Evolutionary conservation across 2,888 invertebrate species (phyloP), one percentile per base, ranked within the genome.

Genomic region (Thysanoteuthis rhombus): DNA sequence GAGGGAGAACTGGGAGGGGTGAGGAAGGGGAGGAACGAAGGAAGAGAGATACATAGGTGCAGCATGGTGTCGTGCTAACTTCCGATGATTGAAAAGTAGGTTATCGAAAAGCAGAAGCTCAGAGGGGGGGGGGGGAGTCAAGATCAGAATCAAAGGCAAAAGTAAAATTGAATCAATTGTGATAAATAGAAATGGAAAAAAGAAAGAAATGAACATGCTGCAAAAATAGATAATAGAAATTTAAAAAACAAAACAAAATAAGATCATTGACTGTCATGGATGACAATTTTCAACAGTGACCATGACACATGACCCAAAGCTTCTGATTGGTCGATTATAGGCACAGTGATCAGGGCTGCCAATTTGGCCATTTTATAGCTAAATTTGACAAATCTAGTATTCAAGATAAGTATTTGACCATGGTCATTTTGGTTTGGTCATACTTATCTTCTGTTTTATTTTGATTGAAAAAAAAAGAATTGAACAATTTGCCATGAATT

Each of bases 241-340:
- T 16, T n/a, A n/a, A 10, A 75, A n/a, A 36, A 36, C 25, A n/a
- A 75, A 36, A n/a, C n/a, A 75, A 19, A 75, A n/a, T 4, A 75
- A n/a, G 75, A 75, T 75, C n/a, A 16, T 10, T 75, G 16, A n/a
- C n/a, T 75, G n/a, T 75, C n/a, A 75, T n/a, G 75, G n/a, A n/a
- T 75, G 75, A 75, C 75, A 75, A 75, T n/a, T 75, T 75, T 75
- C 75, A 75, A 16, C 75, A 75, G 75, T 75, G 75, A 75, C 75
- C 75, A 75, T 75, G 75, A 75, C 75, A 75, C 75, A 75, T n/a
- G 75, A 75, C 75, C 75, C 75, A n/a, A 75, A 75, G n/a, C 75
- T 75, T 75, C 75, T 75, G 75, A 75, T 75, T 75, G 75, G 75
- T 75, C 75, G 75, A 75, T 75, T 75, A n/a, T 75, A 36, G 75